phyloP scores from a whole-genome alignment of 2,113 vertebrate genomes.

The Peucedramus taeniatus region DNA sequence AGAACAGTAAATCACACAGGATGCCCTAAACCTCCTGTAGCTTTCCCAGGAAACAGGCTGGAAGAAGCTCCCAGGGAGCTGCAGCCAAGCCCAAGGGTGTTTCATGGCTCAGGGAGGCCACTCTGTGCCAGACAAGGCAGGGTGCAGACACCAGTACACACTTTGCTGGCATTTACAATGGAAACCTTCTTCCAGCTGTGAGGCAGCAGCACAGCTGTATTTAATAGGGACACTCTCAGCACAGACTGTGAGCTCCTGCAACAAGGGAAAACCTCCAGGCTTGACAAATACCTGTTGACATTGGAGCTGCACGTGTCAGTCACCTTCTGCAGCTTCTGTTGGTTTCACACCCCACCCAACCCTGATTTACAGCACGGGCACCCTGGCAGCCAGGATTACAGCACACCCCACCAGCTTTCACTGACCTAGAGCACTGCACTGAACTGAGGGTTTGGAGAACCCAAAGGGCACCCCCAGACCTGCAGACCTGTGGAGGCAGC shows the following conservation, averaged over 20 bases:
- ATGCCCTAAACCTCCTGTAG: background rate
- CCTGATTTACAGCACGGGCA: background rate
- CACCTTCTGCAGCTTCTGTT: background rate
- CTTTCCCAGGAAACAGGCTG: background rate
- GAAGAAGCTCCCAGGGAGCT: background rate
- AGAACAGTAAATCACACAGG: background rate
- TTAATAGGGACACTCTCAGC: background rate
- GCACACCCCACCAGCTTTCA: background rate
- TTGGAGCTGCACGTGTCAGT: background rate
- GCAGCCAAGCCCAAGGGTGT: background rate
- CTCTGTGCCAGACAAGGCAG: background rate
- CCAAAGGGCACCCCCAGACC: background rate
- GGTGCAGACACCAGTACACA: fast-evolving
- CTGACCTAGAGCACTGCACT: background rate
- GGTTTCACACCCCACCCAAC: fast-evolving
- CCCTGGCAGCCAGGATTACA: background rate
- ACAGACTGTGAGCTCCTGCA: background rate
- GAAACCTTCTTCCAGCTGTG: background rate
- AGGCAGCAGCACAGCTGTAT: background rate
- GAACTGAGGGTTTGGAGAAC: fast-evolving
- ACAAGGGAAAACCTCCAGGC: background rate
- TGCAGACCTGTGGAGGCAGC: background rate
- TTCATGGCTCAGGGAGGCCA: background rate
- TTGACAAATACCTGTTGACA: background rate
- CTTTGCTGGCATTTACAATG: background rate